A percentile compares a stretch with the other conserved stretches of the same genome.
Evolutionary conservation across 2,113 vertebrate species (phyloP).

Genomic region (Meles meles): DNA sequence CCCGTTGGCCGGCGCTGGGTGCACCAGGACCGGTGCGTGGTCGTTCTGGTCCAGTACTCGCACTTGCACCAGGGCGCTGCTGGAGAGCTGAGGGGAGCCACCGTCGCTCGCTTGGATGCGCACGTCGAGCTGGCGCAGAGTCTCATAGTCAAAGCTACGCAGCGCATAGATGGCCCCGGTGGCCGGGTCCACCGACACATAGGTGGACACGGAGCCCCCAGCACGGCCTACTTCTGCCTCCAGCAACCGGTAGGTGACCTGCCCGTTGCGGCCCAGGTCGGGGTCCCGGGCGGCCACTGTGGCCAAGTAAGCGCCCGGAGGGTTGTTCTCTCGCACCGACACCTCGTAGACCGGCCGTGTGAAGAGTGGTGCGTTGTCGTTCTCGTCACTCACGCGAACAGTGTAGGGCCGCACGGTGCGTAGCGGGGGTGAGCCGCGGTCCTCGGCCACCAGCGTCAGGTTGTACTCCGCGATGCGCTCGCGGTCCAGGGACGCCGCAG

Average conservation of each 20-base stretch:
- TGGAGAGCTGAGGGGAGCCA: conserved; percentile 93
- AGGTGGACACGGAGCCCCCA: conserved; percentile 90
- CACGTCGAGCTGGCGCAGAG: conserved; percentile 90
- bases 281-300: conserved; percentile 88
- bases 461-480: no score
- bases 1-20: conserved; percentile 89
- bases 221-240: conserved; percentile 85
- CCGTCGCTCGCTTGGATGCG: conserved; percentile 92
- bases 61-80: conserved; percentile 89
- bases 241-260: conserved; percentile 90
- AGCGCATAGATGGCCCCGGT: conserved; percentile 93
- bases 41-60: conserved; percentile 95
- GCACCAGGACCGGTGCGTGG: conserved; percentile 89
- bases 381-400: conserved; percentile 90
- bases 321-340: conserved; percentile 90
- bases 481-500: no score
- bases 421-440: conserved; percentile 90
- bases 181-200: conserved; percentile 92
- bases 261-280: conserved; percentile 90
- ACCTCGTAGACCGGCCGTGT: conserved; percentile 88
- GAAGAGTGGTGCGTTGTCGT: conserved; percentile 93
- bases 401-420: conserved; percentile 89
- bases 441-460: no score
- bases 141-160: conserved; percentile 94
- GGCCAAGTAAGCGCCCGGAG: conserved; percentile 90